phyloP scores from a whole-genome alignment of 2,797 vertebrate genomes.

The Semaprochilodus insignis region DNA sequence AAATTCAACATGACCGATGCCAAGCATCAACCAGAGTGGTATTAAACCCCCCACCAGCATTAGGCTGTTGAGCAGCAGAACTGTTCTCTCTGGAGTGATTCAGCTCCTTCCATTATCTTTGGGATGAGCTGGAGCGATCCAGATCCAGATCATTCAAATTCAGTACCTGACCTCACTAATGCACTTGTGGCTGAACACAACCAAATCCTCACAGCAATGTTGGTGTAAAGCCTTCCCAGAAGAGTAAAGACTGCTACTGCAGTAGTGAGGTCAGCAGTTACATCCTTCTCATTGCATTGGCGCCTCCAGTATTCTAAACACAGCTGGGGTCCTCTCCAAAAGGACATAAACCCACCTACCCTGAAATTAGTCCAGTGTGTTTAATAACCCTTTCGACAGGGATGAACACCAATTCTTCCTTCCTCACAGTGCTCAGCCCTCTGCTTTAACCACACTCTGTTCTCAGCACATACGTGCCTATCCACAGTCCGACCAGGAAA shows the following conservation, averaged over 20 bases:
- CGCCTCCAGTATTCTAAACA: constrained; percentile 34
- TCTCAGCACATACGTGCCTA: not conserved
- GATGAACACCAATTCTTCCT: not conserved
- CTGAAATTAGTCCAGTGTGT: constrained; percentile 53
- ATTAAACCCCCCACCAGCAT: too few species aligned
- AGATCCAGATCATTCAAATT: too few species aligned
- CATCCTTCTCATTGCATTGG: constrained; percentile 9
- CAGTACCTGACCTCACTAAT: too few species aligned
- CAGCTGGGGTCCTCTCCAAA: constrained; percentile 5
- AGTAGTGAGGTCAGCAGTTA: not conserved
- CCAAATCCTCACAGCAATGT: too few species aligned
- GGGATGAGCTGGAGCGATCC: too few species aligned
- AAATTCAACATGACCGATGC: too few species aligned
- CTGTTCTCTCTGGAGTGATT: too few species aligned
- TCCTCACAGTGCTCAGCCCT: not conserved
- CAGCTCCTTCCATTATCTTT: too few species aligned
- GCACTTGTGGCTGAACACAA: too few species aligned
- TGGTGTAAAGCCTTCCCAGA: too few species aligned
- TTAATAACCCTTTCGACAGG: constrained; percentile 40
- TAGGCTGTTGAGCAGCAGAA: too few species aligned
- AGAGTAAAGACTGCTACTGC: not conserved
- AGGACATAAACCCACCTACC: constrained; percentile 43
- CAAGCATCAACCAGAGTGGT: too few species aligned
- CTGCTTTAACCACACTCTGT: not conserved
- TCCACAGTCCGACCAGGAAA: constrained; percentile 8